Percentiles rank a stretch among this genome's conserved stretches.
Conservation (phyloP, 2,113 vertebrate species). For the Eulacestoma nigropectus region DNA sequence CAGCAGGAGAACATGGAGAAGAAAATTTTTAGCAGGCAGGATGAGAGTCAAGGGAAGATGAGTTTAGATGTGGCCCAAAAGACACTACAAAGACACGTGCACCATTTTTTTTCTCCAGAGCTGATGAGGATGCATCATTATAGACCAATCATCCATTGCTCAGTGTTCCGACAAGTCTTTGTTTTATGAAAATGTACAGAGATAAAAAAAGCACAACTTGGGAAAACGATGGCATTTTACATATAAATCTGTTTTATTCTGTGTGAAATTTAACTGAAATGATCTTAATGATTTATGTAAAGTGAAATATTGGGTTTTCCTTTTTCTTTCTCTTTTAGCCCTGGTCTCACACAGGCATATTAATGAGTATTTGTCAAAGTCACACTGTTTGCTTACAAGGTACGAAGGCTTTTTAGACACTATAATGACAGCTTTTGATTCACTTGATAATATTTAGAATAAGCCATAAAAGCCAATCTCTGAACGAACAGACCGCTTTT, state of each 20-base stretch:
- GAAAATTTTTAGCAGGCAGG: background rate
- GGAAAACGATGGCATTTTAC: conserved; percentile 51
- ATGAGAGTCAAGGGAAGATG: background rate
- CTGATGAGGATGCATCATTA: background rate
- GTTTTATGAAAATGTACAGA: background rate
- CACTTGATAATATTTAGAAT: conserved; percentile 80
- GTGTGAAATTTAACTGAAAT: conserved; percentile 64
- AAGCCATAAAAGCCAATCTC: conserved; percentile 76
- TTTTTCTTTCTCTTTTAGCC: conserved; percentile 30
- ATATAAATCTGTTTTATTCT: conserved; percentile 64
- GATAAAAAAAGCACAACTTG: background rate
- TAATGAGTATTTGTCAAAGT: conserved; percentile 81
- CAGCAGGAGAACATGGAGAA: background rate
- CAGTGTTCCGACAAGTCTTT: background rate
- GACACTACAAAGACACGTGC: rapidly evolving
- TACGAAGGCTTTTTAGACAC: conserved; percentile 77
- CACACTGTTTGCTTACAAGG: conserved; percentile 81
- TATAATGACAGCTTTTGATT: conserved; percentile 77
- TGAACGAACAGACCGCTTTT: conserved; percentile 73
- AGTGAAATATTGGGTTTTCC: conserved; percentile 67
- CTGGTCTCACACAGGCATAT: conserved; percentile 63
- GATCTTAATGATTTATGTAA: conserved; percentile 70
- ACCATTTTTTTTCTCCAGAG: background rate
- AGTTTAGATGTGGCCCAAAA: background rate
- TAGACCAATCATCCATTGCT: background rate